Percentiles rank a stretch among this genome's conserved stretches.
phyloP scores from a whole-genome alignment of 2,888 invertebrate genomes.

The Sphaeridia pumilis region DNA sequence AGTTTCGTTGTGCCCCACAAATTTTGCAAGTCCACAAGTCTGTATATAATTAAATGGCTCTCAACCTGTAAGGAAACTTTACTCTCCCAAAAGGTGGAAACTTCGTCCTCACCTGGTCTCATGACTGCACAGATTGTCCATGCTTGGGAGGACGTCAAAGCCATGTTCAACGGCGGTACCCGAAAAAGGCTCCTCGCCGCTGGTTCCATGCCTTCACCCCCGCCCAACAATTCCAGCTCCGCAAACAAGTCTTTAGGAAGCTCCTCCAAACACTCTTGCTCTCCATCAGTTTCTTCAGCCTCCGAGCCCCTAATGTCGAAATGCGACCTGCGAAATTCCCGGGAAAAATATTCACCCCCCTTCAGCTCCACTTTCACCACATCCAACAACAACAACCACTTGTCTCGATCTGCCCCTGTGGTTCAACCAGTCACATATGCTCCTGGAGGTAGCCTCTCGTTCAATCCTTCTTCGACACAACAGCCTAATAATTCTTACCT shows the following conservation, averaged over 20 bases:
- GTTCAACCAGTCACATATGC: no score
- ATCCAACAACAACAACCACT: neutral
- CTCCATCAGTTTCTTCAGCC: neutral
- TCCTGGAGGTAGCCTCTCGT: neutral
- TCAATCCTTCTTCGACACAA: neutral
- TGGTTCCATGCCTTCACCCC: slow-evolving; percentile 32
- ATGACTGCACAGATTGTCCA: slow-evolving; percentile 39
- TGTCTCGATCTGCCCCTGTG: neutral
- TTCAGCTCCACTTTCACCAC: neutral
- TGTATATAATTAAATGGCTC: no score
- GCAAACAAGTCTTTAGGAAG: neutral
- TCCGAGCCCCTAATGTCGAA: no score
- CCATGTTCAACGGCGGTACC: slow-evolving; percentile 97
- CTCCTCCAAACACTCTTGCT: no score
- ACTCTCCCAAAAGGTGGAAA: no score
- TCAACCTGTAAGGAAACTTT: no score
- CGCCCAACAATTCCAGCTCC: no score
- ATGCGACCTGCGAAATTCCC: no score
- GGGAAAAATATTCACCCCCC: no score
- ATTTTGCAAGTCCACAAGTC: no score
- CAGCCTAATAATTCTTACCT: neutral
- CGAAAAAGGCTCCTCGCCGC: slow-evolving; percentile 61
- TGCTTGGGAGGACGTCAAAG: slow-evolving; percentile 97
- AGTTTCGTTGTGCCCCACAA: no score
- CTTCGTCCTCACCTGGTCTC: slow-evolving; percentile 16